Evolutionary conservation across 2,797 vertebrate genomes (phyloP).

Genomic region (Lepidocolaptes lacrymiger): DNA sequence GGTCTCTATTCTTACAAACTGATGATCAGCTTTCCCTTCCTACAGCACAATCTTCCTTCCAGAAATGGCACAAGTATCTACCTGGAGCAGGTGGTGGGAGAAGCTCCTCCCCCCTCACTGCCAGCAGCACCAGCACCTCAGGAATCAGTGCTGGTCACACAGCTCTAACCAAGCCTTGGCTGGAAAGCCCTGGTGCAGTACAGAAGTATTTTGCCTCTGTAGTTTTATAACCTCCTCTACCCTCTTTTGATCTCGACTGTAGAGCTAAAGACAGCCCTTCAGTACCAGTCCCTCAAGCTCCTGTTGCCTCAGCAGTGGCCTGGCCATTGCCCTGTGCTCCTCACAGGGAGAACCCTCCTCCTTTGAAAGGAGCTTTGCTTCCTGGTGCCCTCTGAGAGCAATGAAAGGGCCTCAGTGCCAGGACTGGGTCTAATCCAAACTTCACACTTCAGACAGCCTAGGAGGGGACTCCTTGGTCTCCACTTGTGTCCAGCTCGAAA

Average conservation of each 20-base stretch:
- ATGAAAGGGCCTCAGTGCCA: neutral
- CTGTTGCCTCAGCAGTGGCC: neutral
- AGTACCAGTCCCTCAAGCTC: neutral
- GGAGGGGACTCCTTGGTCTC: neutral
- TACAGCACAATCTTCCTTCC: neutral
- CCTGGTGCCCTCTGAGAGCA: neutral
- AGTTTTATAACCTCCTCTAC: neutral
- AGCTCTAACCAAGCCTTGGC: neutral
- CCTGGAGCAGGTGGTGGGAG: neutral
- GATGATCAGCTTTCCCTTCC: neutral
- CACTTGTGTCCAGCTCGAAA: neutral
- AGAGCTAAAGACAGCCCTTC: neutral
- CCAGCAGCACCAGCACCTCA: neutral
- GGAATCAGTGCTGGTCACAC: neutral
- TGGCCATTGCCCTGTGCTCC: neutral
- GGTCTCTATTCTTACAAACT: neutral
- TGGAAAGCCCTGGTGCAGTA: neutral
- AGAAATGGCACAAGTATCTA: accelerated
- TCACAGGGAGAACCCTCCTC: neutral
- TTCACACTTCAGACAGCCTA: neutral
- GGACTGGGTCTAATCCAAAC: neutral
- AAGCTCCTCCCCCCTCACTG: accelerated
- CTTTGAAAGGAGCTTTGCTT: neutral
- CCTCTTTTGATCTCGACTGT: neutral
- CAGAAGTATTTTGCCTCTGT: neutral